Base-by-base conservation (phyloP, 2,888 invertebrate species). In the Cerastoderma edule region DNA sequence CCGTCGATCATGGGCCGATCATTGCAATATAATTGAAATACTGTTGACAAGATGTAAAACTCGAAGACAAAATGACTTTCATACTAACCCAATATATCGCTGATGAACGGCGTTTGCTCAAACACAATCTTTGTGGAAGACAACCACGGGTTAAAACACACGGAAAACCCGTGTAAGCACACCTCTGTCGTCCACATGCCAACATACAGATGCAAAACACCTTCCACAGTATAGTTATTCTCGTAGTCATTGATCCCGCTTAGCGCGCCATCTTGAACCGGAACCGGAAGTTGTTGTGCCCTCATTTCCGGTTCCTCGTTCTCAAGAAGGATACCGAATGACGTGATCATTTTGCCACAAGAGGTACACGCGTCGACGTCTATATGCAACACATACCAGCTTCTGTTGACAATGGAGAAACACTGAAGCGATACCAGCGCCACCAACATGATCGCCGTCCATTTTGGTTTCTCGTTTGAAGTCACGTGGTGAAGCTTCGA, bases 371-470 rank as follows among this genome's bases (percentile, higher is more conserved):
- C 8, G 24, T 60, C 60, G 6, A 60, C 4, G 39, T 60, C 60
- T 24, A 60, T 60, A 24, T 60, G 60, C 1, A 60, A 27, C 22
- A 60, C 33, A 39, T 60, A 60, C 60, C 60, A 60, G 27, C 60
- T 60, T 6, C 39, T 35, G 19, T 60, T 35, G 8, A 60, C 39
- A 10, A 60, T 60, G 39, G 39, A 39, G 39, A 60, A 60, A 39
- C 60, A 60, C 13, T 60, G 60, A 2, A 60, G 24, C 2, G 60
- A 35, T 16, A 60, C 60, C 16, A 39, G 22, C 0, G 39, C 39
- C n/a, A 60, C 35, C 39, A 60, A 60, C 60, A 60, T 27, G 5
- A 60, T 8, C 33, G 60, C 35, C 39, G 60, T 60, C 60, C 60
- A 60, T 39, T 60, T 60, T 39, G 39, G 39, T 32, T 57, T 32